These are phyloP conservation scores for Myanophis thanlyinensis DNA, from an alignment of 2,113 vertebrate species.

Conservation along the genomic window DNA sequence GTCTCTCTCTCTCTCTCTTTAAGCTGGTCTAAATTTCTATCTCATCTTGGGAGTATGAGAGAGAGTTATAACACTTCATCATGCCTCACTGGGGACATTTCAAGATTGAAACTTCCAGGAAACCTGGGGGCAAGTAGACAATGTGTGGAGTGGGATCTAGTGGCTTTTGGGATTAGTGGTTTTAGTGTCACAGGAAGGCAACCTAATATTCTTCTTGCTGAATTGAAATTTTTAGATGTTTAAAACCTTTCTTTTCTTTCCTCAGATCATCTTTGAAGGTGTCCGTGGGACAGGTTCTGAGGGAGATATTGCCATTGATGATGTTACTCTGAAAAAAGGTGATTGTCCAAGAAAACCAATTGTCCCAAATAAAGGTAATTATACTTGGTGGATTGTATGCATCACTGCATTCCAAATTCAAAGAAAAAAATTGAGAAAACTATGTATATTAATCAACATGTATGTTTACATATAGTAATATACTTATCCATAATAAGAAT, in stretches of 20 bases:
- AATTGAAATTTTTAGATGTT: neutral
- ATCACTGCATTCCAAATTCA: neutral
- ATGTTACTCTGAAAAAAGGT: constrained; percentile 90
- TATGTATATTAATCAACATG: neutral
- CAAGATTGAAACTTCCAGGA: neutral
- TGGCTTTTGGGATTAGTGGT: neutral
- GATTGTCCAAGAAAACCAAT: constrained; percentile 80
- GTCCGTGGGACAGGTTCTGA: constrained; percentile 86
- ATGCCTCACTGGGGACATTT: neutral
- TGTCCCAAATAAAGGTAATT: constrained; percentile 70
- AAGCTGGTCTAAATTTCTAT: neutral
- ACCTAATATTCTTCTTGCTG: neutral
- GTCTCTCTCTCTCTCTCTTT: neutral
- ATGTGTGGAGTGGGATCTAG: neutral
- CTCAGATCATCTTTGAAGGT: constrained; percentile 94
- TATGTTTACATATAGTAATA: neutral
- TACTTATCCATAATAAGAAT: neutral
- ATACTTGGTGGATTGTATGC: rapidly evolving
- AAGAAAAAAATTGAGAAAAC: neutral
- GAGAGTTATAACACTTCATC: neutral
- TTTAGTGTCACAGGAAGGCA: neutral
- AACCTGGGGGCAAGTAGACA: neutral
- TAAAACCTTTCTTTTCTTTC: constrained; percentile 24
- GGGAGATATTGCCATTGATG: constrained; percentile 95
- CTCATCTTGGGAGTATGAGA: neutral